Conservation (phyloP, 2,113 vertebrate genomes). For the Ameiurus melas region DNA sequence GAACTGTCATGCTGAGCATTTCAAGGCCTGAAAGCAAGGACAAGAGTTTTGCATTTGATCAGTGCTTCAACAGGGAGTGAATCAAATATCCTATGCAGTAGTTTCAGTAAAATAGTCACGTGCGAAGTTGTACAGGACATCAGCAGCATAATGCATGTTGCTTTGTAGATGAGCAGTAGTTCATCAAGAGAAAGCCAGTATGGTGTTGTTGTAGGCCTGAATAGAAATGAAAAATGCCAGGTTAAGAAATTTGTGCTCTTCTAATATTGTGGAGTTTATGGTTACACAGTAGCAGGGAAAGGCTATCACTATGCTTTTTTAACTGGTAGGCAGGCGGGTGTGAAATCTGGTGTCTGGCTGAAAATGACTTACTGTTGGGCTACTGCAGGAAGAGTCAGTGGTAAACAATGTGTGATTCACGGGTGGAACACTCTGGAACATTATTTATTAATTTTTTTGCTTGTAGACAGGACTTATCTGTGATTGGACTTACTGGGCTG, state of each 20-base stretch:
- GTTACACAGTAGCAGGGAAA: not conserved
- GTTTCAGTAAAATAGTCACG: not conserved
- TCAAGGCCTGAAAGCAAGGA: not conserved
- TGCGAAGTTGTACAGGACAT: not conserved
- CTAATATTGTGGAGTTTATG: not conserved
- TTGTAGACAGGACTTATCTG: constrained; percentile 3
- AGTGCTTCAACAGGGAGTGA: not conserved
- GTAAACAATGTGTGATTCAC: constrained; percentile 39
- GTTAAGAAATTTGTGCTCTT: not conserved
- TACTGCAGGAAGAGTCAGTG: constrained; percentile 24
- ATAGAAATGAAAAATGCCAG: not conserved
- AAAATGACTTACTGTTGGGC: constrained; percentile 46
- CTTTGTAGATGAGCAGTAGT: not conserved
- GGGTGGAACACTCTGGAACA: not conserved
- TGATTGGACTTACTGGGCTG: not conserved
- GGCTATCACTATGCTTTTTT: not conserved
- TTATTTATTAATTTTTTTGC: not conserved
- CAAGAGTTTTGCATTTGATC: constrained; percentile 8
- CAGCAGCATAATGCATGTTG: not conserved
- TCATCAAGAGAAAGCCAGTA: not conserved
- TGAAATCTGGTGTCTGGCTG: constrained; percentile 56
- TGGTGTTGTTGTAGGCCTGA: not conserved
- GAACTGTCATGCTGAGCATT: not conserved
- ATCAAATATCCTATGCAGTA: not conserved
- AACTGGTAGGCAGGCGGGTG: constrained; percentile 47